A percentile compares a stretch with the other conserved stretches of the same genome.
Conservation (phyloP, 2,888 invertebrate species). For the Phlogophora meticulosa region DNA sequence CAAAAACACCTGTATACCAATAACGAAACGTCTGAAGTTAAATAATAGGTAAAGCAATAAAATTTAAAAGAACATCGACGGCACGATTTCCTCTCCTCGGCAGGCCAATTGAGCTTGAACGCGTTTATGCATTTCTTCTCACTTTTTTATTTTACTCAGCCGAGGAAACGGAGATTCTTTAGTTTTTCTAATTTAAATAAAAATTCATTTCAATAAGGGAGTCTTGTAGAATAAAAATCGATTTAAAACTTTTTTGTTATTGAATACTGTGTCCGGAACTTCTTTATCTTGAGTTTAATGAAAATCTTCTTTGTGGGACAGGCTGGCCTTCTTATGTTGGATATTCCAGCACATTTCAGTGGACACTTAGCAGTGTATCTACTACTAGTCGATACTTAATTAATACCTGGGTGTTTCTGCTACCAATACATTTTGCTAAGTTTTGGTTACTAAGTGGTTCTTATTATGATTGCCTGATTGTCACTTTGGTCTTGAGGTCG, state of each 20-base stretch:
- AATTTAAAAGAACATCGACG: constrained; percentile 72
- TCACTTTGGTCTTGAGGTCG: too few relatives aligned
- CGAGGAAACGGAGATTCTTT: constrained; percentile 71
- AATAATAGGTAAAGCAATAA: constrained; percentile 65
- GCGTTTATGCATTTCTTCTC: constrained; percentile 75
- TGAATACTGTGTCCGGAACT: constrained; percentile 36
- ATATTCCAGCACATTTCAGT: neutral
- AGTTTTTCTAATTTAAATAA: constrained; percentile 74
- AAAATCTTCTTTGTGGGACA: constrained; percentile 17
- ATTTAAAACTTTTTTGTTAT: constrained; percentile 55
- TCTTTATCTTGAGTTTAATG: constrained; percentile 43
- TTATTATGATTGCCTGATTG: too few relatives aligned
- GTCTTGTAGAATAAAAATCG: constrained; percentile 44
- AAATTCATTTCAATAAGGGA: constrained; percentile 68
- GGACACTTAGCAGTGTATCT: neutral
- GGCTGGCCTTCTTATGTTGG: constrained; percentile 1
- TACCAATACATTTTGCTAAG: too few relatives aligned
- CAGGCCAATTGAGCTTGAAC: constrained; percentile 75
- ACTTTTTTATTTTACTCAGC: constrained; percentile 70
- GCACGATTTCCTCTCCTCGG: constrained; percentile 75
- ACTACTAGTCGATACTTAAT: too few relatives aligned
- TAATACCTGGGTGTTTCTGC: too few relatives aligned
- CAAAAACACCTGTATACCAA: neutral
- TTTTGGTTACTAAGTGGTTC: too few relatives aligned
- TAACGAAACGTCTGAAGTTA: constrained; percentile 35